phyloP scores from a whole-genome alignment of 35 echinoderm and acorn worm species.

The Lytechinus variegatus region DNA sequence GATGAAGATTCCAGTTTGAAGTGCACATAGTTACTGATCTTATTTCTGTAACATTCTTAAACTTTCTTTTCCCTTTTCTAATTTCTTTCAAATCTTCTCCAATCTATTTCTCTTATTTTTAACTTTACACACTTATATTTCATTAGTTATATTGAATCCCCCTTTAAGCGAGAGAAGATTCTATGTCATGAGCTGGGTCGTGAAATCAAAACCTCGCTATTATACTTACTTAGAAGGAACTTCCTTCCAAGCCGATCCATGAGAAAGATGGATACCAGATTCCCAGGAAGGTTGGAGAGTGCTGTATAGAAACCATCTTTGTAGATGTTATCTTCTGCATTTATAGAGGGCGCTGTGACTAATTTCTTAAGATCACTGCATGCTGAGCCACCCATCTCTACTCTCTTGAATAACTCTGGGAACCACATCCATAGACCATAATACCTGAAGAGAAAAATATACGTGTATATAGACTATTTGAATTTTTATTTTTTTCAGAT shows the following conservation, averaged over 20 bases:
- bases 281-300: slow-evolving; percentile 87
- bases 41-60: too few relatives aligned
- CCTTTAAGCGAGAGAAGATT: too few relatives aligned
- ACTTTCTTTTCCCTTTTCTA: too few relatives aligned
- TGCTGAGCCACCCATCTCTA: slow-evolving; percentile 74
- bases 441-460: slow-evolving; percentile 59
- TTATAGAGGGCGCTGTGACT: background rate
- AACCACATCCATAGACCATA: slow-evolving; percentile 99
- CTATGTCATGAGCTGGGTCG: too few relatives aligned
- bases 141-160: too few relatives aligned
- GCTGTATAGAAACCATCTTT: slow-evolving; percentile 82
- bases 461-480: too few relatives aligned
- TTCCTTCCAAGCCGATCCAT: slow-evolving; percentile 87
- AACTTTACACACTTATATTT: too few relatives aligned
- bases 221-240: slow-evolving; percentile 73
- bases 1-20: too few relatives aligned
- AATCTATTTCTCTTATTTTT: too few relatives aligned
- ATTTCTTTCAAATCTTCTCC: too few relatives aligned
- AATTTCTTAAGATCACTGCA: slow-evolving; percentile 34
- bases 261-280: slow-evolving; percentile 76
- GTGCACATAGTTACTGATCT: too few relatives aligned
- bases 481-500: too few relatives aligned
- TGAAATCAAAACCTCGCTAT: background rate
- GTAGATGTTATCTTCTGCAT: slow-evolving; percentile 58
- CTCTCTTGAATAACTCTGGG: slow-evolving; percentile 79